A percentile compares a stretch with the other conserved stretches of the same genome.
Conservation (phyloP, 1,140 invertebrate genomes). For the Hylaeus volcanicus region DNA sequence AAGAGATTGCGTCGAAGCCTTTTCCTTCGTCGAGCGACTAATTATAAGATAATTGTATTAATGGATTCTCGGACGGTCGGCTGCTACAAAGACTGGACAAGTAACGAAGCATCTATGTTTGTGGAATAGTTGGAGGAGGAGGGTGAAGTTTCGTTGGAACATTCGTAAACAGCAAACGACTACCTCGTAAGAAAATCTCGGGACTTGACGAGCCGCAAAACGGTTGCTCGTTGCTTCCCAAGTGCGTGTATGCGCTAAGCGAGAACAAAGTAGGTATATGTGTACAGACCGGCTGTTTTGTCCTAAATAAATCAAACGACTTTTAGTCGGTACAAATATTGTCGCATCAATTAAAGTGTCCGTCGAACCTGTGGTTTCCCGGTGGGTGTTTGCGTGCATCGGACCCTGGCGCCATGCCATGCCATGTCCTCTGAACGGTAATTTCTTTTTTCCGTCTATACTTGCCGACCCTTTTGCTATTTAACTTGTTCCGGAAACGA, state of each 20-base stretch:
- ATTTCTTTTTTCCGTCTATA: background rate
- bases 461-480: background rate
- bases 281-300: conserved; percentile 46
- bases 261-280: conserved; percentile 57
- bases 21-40: conserved; percentile 44
- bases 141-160: background rate
- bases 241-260: conserved; percentile 39
- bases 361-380: conserved; percentile 36
- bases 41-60: conserved; percentile 65
- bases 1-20: conserved; percentile 51
- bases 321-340: conserved; percentile 75
- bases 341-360: conserved; percentile 74
- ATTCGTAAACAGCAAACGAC: background rate
- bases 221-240: conserved; percentile 42
- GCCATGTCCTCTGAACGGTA: conserved; percentile 18
- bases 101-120: conserved; percentile 43
- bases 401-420: conserved; percentile 35
- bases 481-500: conserved; percentile 22
- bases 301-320: conserved; percentile 74
- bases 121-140: conserved; percentile 36
- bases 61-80: conserved; percentile 57
- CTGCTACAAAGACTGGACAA: conserved; percentile 51
- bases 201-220: conserved; percentile 31
- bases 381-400: conserved; percentile 30
- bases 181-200: background rate